Evolutionary conservation across 2,113 vertebrate genomes (phyloP), one percentile per base, ranked within the genome.

Genomic region (Sinocyclocheilus anophthalmus): DNA sequence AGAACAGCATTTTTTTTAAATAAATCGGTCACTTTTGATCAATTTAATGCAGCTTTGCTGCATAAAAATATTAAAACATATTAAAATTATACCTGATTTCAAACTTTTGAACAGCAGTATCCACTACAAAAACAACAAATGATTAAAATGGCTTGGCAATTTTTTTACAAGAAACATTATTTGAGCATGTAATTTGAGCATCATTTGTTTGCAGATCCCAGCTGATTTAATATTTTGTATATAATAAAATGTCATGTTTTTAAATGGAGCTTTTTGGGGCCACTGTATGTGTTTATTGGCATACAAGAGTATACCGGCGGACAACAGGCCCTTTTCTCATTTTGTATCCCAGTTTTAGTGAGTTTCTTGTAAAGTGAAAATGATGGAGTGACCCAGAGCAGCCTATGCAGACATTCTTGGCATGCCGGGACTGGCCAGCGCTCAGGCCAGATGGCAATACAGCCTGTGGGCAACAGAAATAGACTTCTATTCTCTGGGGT

Each of bases 401-500:
- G 39, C 13, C 20, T 67, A 37, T 82, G 50, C 77, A 76, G 37
- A 87, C 84, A 89, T 86, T 85, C 81, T 37, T 69, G 42, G 76
- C 84, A 89, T 90, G 48, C 87, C 48, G 50, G 45, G 13, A 45
- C 72, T 67, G n/a, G 87, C 67, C 67, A 65, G n/a, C 61, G n/a
- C 69, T 84, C 30, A 4, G 39, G 67, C 81, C 33, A 67, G 77
- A 61, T 73, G 48, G 39, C 76, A 18, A 50, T 67, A 3, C 70
- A 45, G 45, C 48, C 76, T 63, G 45, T 61, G n/a, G 76, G 50
- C 63, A 63, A 83, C 80, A 86, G 81, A 55, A 65, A 79, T 69
- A 85, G 42, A 37, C 20, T 42, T 53, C 20, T 45, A 45, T 59
- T 79, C 87, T 75, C 20, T 76, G 14, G 45, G 26, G n/a, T 9